A percentile compares a stretch with the other conserved stretches of the same genome.
These are phyloP conservation scores for Onychomys leucogaster DNA, from an alignment of 2,797 vertebrate genomes.

Conservation along the genomic window DNA sequence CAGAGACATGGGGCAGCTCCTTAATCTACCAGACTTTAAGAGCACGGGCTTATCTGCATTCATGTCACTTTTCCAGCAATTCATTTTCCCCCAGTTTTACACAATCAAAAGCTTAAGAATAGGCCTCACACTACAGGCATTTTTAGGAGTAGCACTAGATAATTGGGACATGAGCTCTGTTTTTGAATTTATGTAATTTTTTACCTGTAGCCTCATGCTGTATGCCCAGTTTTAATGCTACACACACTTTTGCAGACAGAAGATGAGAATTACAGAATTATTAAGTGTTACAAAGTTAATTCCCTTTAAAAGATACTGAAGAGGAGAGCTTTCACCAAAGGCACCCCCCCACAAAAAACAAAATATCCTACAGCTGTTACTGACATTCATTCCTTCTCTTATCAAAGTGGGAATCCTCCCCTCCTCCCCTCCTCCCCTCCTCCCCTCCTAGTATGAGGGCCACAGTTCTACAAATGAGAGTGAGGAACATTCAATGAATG, in stretches of 20 bases:
- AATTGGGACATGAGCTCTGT: background rate
- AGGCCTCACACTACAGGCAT: background rate
- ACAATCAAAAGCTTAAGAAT: background rate
- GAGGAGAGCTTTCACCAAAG: background rate
- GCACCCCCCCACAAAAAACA: background rate
- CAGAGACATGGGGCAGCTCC: background rate
- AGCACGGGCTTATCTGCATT: background rate
- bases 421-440: background rate
- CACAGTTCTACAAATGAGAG: background rate
- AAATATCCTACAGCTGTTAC: background rate
- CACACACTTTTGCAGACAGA: background rate
- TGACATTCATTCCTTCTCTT: background rate
- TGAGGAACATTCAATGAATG: background rate
- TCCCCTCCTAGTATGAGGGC: background rate
- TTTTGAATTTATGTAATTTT: constrained; percentile 36
- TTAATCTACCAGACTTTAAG: background rate
- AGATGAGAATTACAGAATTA: background rate
- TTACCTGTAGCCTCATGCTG: constrained; percentile 18
- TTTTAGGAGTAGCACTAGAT: constrained; percentile 22
- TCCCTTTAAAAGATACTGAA: background rate
- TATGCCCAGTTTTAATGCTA: background rate
- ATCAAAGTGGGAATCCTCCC: background rate
- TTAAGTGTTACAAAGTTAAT: background rate
- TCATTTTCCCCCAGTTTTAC: constrained; percentile 37
- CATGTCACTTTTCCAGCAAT: constrained; percentile 8